Base-by-base conservation (phyloP, 2,797 vertebrate genomes). In the Halcyon chelicuti region DNA sequence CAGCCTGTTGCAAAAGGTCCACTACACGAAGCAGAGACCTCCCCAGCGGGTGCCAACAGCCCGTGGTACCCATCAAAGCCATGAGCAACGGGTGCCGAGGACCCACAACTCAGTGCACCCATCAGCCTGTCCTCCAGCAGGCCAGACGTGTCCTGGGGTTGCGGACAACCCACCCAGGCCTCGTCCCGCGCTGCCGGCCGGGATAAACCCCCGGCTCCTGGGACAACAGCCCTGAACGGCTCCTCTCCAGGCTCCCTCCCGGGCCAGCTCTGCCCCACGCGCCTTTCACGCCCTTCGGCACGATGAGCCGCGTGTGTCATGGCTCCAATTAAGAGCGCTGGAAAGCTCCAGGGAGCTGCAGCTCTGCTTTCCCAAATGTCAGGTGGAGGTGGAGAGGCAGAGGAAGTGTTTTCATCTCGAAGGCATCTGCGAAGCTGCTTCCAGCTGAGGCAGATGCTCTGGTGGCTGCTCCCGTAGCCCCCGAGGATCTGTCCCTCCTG, bases 381-480 rank as follows among this genome's bases (percentile, higher is more conserved):
- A 94, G 92, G 94, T 96, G 93, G 91, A 97, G 90, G 86, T 78
- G 92, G 93, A 86, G 82, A 19, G 2, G 91, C 65, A 44, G 79
- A 90, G 88, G 95, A 96, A 95, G 95, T 95, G 94, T 93, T 90
- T 92, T 96, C 93, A 96, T 90, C 44, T 47, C 13, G 0, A 88
- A 96, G 44, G 95, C 93, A 96, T 96, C 94, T 20, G 9, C 3
- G 5, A 57, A 4, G 28, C 89, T 13, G 87, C 66, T 42, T 93
- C 94, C 92, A 93, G 93, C 72, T 29, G 47, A 60, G 54, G 78
- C 86, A 85, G 88, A 83, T 88, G 89, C 85, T 75, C 40, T 16
- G 67, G 63, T 54, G 74, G 87, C 74, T 12, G 39, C 54, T 88
- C 46, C 73, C 6, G 10, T 5, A 14, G 62, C 85, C 54, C 49